These are phyloP conservation scores for Parus major DNA, from an alignment of 2,113 vertebrate species.

Conservation along the genomic window DNA sequence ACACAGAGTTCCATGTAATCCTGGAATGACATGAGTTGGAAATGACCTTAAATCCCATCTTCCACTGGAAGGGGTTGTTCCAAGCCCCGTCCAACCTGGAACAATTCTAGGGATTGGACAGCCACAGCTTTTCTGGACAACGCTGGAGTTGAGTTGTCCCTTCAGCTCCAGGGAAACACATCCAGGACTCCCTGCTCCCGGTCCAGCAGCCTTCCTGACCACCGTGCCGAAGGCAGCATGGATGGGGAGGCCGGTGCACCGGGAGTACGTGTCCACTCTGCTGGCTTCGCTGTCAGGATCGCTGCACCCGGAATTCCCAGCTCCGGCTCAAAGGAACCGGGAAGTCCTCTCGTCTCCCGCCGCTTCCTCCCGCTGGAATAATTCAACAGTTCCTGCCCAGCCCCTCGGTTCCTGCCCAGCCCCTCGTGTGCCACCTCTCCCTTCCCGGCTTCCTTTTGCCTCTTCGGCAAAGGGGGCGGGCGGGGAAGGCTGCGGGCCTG, in stretches of 20 bases:
- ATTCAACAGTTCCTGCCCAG: background rate
- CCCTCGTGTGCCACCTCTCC: slow-evolving; percentile 2
- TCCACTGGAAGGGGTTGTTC: background rate
- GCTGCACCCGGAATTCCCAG: background rate
- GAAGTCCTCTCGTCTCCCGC: background rate
- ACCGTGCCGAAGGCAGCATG: fast-evolving
- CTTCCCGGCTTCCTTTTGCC: background rate
- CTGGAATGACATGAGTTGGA: background rate
- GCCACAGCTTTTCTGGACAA: background rate
- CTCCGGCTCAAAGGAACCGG: background rate
- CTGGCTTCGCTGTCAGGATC: background rate
- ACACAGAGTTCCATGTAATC: background rate
- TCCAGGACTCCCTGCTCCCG: background rate
- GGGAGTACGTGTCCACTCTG: fast-evolving
- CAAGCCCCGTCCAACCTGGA: background rate
- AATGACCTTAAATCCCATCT: background rate
- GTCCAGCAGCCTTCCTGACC: fast-evolving
- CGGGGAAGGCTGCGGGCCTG: background rate
- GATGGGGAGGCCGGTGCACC: background rate
- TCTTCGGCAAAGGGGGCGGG: background rate
- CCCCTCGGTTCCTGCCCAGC: background rate
- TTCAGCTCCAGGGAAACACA: background rate
- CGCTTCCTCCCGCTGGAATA: background rate
- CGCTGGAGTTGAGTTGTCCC: background rate
- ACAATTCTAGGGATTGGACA: background rate